Conservation (phyloP, 2,888 invertebrate genomes). For the Scaptomyza reducta region DNA sequence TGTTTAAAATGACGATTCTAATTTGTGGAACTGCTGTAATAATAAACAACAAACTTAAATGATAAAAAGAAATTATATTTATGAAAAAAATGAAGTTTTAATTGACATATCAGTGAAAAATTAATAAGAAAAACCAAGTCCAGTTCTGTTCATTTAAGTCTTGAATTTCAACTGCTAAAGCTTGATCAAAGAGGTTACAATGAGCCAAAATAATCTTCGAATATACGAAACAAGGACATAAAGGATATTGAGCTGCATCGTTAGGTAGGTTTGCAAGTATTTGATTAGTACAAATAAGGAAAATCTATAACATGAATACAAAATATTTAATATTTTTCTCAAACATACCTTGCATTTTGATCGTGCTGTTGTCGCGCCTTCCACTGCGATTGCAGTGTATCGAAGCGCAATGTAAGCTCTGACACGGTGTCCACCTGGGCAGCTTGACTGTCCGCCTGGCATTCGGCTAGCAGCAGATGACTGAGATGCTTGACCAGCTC, state of each 20-base stretch:
- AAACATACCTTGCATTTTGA: conserved; percentile 89
- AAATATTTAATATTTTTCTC: neutral
- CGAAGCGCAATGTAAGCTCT: conserved; percentile 88
- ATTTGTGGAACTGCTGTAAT: neutral
- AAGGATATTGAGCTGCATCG: conserved; percentile 21
- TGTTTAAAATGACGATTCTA: neutral
- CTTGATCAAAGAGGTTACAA: conserved; percentile 4
- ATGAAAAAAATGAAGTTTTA: neutral
- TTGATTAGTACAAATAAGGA: conserved; percentile 18
- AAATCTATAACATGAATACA: neutral
- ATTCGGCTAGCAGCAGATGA: conserved; percentile 90
- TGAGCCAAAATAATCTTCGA: conserved; percentile 18
- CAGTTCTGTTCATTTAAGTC: neutral
- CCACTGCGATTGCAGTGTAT: conserved; percentile 88
- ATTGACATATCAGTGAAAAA: neutral
- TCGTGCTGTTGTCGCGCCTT: conserved; percentile 91
- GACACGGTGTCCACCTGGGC: conserved; percentile 88
- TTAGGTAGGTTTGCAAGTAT: conserved; percentile 45
- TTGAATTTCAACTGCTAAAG: conserved; percentile 1
- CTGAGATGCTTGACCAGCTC: conserved; percentile 93
- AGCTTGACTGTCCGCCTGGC: conserved; percentile 88
- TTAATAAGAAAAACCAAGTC: neutral
- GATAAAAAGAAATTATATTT: neutral
- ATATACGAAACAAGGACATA: conserved; percentile 8
- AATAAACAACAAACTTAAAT: neutral